These are phyloP conservation scores for Lomographa bimaculata DNA, from an alignment of 2,888 invertebrate genomes.

Conservation along the genomic window DNA sequence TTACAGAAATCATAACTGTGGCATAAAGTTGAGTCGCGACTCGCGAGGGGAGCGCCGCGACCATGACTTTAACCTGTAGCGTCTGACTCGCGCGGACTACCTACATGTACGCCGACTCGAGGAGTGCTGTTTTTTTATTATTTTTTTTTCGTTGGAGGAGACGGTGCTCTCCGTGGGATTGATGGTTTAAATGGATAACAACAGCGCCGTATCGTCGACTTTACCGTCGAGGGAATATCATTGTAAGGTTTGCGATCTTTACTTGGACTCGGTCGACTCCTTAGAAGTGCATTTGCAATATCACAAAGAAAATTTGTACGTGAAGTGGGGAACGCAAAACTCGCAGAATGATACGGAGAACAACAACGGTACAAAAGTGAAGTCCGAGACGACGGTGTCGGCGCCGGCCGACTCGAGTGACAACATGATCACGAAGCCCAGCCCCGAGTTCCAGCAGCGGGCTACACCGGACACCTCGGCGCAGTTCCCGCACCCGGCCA, in stretches of 20 bases:
- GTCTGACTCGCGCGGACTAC: constrained; percentile 67
- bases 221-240: constrained; percentile 85
- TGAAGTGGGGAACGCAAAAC: constrained; percentile 87
- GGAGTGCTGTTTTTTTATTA: constrained; percentile 73
- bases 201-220: constrained; percentile 79
- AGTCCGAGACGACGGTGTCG: constrained; percentile 84
- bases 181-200: constrained; percentile 82
- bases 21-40: constrained; percentile 60
- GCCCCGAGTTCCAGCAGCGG: constrained; percentile 83
- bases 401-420: constrained; percentile 91
- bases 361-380: constrained; percentile 86
- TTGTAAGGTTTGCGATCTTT: constrained; percentile 90
- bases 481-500: constrained; percentile 85
- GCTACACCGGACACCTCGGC: constrained; percentile 83
- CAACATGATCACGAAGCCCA: constrained; percentile 84
- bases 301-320: constrained; percentile 90
- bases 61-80: constrained; percentile 73
- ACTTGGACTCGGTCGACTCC: constrained; percentile 89
- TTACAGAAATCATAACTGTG: constrained; percentile 67
- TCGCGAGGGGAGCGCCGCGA: constrained; percentile 51
- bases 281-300: constrained; percentile 91
- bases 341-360: constrained; percentile 85
- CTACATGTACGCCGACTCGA: constrained; percentile 74
- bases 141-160: constrained; percentile 81
- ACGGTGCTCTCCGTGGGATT: constrained; percentile 74